phyloP scores from a whole-genome alignment of 2,888 invertebrate genomes.

The Drosophila meridionalis region DNA sequence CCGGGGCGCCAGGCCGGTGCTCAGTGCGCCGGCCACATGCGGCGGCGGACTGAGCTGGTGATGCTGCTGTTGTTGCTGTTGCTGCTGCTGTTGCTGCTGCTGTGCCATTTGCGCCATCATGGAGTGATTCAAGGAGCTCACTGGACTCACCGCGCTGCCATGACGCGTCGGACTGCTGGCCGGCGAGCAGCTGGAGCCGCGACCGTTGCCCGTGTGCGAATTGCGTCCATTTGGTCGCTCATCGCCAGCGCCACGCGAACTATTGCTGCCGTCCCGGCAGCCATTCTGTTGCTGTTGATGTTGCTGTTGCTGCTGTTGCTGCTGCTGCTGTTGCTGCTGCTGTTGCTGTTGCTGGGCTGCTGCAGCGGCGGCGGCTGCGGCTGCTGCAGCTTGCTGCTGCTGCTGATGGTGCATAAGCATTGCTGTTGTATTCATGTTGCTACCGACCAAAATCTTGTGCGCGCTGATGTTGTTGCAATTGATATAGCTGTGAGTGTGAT shows the following conservation, averaged over 20 bases:
- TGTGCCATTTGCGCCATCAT: constrained; percentile 85
- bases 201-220: constrained; percentile 75
- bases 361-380: constrained; percentile 68
- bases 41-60: constrained; percentile 89
- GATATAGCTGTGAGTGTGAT: constrained; percentile 30
- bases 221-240: constrained; percentile 77
- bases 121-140: constrained; percentile 84
- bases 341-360: constrained; percentile 72
- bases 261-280: constrained; percentile 78
- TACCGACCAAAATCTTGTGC: constrained; percentile 51
- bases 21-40: constrained; percentile 84
- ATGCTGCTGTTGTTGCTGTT: constrained; percentile 85
- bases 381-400: constrained; percentile 71
- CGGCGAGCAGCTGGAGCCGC: constrained; percentile 84
- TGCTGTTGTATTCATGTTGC: constrained; percentile 80
- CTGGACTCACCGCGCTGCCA: constrained; percentile 84
- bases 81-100: constrained; percentile 84
- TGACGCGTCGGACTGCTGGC: constrained; percentile 83
- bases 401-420: constrained; percentile 84
- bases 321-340: constrained; percentile 73
- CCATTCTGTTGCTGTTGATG: constrained; percentile 81
- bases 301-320: constrained; percentile 79
- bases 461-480: constrained; percentile 43
- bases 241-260: constrained; percentile 76
- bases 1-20: constrained; percentile 87